Evolutionary conservation across 1,140 invertebrate genomes (phyloP), one percentile per base, ranked within the genome.

Genomic region (Cydia fagiglandana): DNA sequence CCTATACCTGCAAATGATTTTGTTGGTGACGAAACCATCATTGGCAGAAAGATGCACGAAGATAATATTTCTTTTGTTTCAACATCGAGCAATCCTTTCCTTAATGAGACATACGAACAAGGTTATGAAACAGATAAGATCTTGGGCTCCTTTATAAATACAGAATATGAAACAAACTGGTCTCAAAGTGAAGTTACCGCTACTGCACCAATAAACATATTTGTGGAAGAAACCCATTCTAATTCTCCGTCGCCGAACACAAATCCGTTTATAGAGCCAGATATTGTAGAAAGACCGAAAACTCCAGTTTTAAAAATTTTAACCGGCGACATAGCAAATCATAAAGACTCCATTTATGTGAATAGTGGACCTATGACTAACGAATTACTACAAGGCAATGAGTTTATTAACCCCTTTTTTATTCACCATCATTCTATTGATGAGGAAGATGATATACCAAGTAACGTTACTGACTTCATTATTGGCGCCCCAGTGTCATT

Each of bases 401-500:
- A 89, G 80, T 90, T 86, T 74, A 77, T 84, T n/a, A 91, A 91
- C 81, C 89, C 87, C 3, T 89, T 91, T 75, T 85, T 88, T 68
- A 79, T 87, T 17, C 86, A 87, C 34, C 74, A 75, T 45, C 80
- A 83, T 73, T 74, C 78, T 15, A 81, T 73, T 75, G 76, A 81
- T 78, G 74, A 81, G 77, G 74, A 84, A 73, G 82, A 81, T 76
- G 76, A 74, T 56, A 47, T 76, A 66, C 89, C 80, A 10, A 77
- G 9, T 41, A 41, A 61, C 24, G 53, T 83, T 41, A 83, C 90
- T n/a, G 91, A 93, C 77, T 93, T 93, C 80, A 93, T 89, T 70
- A 93, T 93, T 47, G 93, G 93, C 30, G 93, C 91, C 73, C 93
- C 93, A 53, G 93, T 93, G 50, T 93, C 92, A 10, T 82, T 93